Base-by-base conservation (phyloP, 2,113 vertebrate genomes). In the Crocuta crocuta region DNA sequence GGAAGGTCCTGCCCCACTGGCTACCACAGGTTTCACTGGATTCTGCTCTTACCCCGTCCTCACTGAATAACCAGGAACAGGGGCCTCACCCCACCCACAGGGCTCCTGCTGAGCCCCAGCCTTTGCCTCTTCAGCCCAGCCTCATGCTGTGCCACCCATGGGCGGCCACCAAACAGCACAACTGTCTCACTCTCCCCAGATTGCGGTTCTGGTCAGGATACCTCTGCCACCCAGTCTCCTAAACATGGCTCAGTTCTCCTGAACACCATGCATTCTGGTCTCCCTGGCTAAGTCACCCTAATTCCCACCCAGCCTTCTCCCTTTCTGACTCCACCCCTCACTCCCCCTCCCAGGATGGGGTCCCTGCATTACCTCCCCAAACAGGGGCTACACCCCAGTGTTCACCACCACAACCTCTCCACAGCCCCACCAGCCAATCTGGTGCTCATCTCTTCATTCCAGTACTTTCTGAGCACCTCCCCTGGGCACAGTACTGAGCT, bases 311-410 rank as follows among this genome's bases (percentile, higher is more conserved):
- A 71, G 65, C 83, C 45, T 65, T 31, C 43, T 89, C 45, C 28
- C 50, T 53, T 61, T 71, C 39, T 19, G 19, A 43, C 21, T 6
- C 8, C 15, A 12, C 35, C 80, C 11, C 21, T 31, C 31, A 1
- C 0, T 10, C 68, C 24, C 23, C 6, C 19, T 3, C 17, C 15
- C 15, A 24, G 12, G 45, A 26, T 1, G 16, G 19, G 28, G 24
- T 21, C 13, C 58, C 78, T 31, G 31, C 7, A 8, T 33, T 48
- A 35, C 19, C 33, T 61, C 15, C 78, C 43, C 1, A 24, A 7
- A 33, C 16, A 65, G 17, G 28, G 5, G 8, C 11, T 35, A 12
- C 17, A 35, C 4, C 76, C 0, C 0, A 0, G 19, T 3, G 33
- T 35, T 53, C 45, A 43, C 33, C n/a, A 43, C 39, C 78, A 28